These are phyloP conservation scores for Colistium nudipinnis DNA, from an alignment of 2,113 vertebrate genomes.

Conservation along the genomic window DNA sequence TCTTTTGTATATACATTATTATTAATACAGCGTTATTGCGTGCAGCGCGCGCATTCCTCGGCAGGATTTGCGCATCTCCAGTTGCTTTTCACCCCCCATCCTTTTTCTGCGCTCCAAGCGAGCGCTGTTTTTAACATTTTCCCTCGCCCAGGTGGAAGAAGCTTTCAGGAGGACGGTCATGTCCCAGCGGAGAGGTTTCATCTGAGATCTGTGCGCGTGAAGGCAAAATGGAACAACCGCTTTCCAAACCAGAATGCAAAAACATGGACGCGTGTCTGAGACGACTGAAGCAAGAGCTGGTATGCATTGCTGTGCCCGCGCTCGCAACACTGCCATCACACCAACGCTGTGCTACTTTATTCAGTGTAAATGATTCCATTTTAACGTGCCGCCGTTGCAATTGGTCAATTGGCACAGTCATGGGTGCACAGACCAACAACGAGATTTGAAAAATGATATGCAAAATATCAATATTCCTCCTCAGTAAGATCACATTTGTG, in stretches of 20 bases:
- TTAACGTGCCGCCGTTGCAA: too few relatives aligned
- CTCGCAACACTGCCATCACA: slow-evolving; percentile 11
- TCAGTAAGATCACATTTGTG: not conserved
- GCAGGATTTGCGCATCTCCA: slow-evolving; percentile 52
- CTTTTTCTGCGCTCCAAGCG: not conserved
- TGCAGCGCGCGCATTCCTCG: slow-evolving; percentile 66
- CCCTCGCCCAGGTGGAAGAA: not conserved
- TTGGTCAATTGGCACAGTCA: too few relatives aligned
- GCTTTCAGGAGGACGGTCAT: slow-evolving; percentile 35
- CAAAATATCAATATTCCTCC: not conserved
- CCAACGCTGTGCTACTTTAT: slow-evolving; percentile 8
- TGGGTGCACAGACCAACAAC: too few relatives aligned
- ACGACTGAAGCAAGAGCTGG: slow-evolving; percentile 82
- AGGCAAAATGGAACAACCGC: slow-evolving; percentile 64
- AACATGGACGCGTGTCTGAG: slow-evolving; percentile 83
- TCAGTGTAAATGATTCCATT: not conserved
- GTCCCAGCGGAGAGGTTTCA: slow-evolving; percentile 28
- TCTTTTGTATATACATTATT: not conserved
- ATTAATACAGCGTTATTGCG: slow-evolving; percentile 32
- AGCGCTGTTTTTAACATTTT: slow-evolving; percentile 4
- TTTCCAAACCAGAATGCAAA: slow-evolving; percentile 70
- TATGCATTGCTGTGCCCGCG: too few relatives aligned
- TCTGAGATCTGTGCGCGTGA: slow-evolving; percentile 23
- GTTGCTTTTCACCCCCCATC: not conserved
- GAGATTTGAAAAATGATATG: too few relatives aligned